Base-by-base conservation (phyloP, 1,140 invertebrate genomes). In the Drosophila murphyi region DNA sequence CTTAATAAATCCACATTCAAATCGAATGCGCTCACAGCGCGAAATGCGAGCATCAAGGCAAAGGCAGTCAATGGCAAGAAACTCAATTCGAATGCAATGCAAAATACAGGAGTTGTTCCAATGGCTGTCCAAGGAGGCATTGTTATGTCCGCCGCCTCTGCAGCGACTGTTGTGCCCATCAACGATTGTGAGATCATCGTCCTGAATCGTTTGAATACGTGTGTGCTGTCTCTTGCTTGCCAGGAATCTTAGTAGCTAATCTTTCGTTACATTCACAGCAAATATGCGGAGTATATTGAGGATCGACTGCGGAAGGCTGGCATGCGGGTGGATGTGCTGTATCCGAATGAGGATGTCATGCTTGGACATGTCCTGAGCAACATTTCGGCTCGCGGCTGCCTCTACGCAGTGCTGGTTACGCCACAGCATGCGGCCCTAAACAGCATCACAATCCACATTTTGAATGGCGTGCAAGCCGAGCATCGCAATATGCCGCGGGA, bases 401-500 rank as follows among this genome's bases (percentile, higher is more conserved):
- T 98, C 0, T 99, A 97, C 93, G 98, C 97, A 0, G 96, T 98
- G 72, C 94, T 98, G 12, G 95, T 98, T 1, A 97, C 96, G 86
- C 96, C 95, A 1, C 95, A 96, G 76, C 98, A 98, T 92, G 96
- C 97, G 90, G 95, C 96, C 79, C 95, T 97, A 78, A 94, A 95
- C 78, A 98, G 97, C 64, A 93, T 99, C 34, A 99, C 97, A 12
- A 93, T 99, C 2, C 98, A 98, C 82, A 97, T 99, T 72, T 93
- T 99, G 20, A 96, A 98, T 93, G 97, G 97, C 12, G 93, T 96
- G 80, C 97, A 97, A 74, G 75, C 93, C 96, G 98, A 98, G 91
- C 97, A 98, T 90, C 95, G 97, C 74, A 98, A 99, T 93, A 98
- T 98, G 97, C 97, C 97, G 0, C 83, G 98, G n/a, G 97, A 98